phyloP scores from a whole-genome alignment of 1,140 invertebrate genomes.

The Lordiphosa mommai region DNA sequence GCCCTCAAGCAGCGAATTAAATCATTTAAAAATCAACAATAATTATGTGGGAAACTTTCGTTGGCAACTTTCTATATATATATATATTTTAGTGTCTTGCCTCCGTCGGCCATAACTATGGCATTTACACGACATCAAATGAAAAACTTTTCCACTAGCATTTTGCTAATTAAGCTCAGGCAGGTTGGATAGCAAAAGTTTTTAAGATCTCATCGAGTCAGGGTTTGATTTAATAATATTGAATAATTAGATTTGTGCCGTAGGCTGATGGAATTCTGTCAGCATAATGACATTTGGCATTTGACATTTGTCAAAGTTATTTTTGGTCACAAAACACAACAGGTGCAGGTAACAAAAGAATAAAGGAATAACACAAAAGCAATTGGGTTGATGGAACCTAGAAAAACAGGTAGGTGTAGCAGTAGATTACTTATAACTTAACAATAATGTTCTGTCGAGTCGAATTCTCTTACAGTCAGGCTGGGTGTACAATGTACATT shows the following conservation, averaged over 20 bases:
- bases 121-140: constrained; percentile 12
- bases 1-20: constrained; percentile 6
- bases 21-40: constrained; percentile 13
- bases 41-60: constrained; percentile 8
- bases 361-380: too few species aligned
- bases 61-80: constrained; percentile 4
- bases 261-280: constrained; percentile 1
- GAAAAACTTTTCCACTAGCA: constrained; percentile 6
- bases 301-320: constrained; percentile 19
- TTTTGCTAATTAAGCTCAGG: constrained; percentile 8
- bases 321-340: constrained; percentile 1
- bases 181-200: constrained; percentile 1
- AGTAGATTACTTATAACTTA: too few species aligned
- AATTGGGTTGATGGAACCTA: too few species aligned
- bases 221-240: background rate
- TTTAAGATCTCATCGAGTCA: background rate
- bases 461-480: too few species aligned
- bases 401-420: too few species aligned
- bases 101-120: constrained; percentile 3
- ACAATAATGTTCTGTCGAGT: too few species aligned
- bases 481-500: too few species aligned
- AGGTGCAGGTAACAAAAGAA: too few species aligned
- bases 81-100: background rate
- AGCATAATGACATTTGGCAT: constrained; percentile 10
- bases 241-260: background rate